Percentiles rank a stretch among this genome's conserved stretches.
Evolutionary conservation across 2,888 invertebrate species (phyloP).

Genomic region (Chrysodeixis includens): DNA sequence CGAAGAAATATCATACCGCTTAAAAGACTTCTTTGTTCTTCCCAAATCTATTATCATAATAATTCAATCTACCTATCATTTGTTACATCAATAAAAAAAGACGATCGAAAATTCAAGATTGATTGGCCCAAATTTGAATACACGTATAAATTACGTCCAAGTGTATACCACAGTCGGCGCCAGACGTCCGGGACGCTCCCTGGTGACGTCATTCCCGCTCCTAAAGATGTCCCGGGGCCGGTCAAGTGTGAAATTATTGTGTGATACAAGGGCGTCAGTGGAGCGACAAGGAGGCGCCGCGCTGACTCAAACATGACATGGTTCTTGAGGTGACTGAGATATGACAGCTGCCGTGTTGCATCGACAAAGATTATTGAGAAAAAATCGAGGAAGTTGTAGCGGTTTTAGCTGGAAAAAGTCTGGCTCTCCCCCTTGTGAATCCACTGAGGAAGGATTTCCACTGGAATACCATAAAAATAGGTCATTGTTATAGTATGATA

Average conservation of each 20-base stretch:
- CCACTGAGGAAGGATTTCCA: too few relatives aligned
- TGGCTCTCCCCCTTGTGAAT: too few relatives aligned
- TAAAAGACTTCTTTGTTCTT: background rate
- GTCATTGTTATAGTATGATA: too few relatives aligned
- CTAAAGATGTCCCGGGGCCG: slow-evolving; percentile 41
- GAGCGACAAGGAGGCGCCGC: slow-evolving; percentile 39
- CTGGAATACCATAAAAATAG: too few relatives aligned
- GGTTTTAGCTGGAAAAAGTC: too few relatives aligned
- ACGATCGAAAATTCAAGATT: slow-evolving; percentile 29
- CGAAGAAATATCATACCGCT: background rate
- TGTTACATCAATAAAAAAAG: slow-evolving; percentile 29
- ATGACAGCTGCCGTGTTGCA: background rate
- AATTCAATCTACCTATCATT: slow-evolving; percentile 22
- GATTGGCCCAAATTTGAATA: slow-evolving; percentile 41
- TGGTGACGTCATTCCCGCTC: slow-evolving; percentile 52
- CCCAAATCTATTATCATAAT: background rate
- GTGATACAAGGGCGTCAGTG: slow-evolving; percentile 47
- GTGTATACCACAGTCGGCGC: slow-evolving; percentile 55
- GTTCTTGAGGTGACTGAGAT: background rate
- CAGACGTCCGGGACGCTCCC: slow-evolving; percentile 64
- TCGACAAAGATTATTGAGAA: background rate
- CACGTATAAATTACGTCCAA: slow-evolving; percentile 40
- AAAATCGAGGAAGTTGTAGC: too few relatives aligned
- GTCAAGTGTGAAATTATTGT: slow-evolving; percentile 53
- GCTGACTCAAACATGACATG: slow-evolving; percentile 19